Conservation (phyloP, 2,113 vertebrate genomes). For the Cynoglossus semilaevis region DNA sequence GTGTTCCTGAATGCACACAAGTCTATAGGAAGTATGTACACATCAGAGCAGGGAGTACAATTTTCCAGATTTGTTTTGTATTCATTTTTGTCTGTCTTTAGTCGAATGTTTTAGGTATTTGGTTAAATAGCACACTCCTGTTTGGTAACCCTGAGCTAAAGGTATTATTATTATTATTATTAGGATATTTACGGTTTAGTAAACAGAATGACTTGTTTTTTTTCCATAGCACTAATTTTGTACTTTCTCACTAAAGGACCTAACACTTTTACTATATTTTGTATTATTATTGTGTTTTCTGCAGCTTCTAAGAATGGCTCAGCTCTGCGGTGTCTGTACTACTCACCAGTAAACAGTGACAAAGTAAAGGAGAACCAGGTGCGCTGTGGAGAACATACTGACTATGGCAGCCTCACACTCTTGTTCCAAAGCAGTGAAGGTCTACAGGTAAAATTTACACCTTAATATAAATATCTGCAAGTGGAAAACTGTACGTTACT, state of each 20-base stretch:
- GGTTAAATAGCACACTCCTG: too few species aligned
- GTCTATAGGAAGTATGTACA: constrained; percentile 66
- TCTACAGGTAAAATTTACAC: constrained; percentile 64
- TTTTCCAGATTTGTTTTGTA: too few species aligned
- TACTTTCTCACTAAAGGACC: too few species aligned
- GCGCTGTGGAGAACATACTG: constrained; percentile 76
- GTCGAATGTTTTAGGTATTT: too few species aligned
- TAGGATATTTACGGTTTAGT: too few species aligned
- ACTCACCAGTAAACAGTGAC: constrained; percentile 58
- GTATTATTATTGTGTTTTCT: constrained; percentile 5
- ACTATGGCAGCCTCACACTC: constrained; percentile 77
- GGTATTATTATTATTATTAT: too few species aligned
- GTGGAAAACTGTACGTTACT: too few species aligned
- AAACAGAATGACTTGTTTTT: too few species aligned
- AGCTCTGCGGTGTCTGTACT: constrained; percentile 71
- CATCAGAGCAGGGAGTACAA: background rate
- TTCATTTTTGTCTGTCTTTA: background rate
- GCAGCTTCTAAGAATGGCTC: constrained; percentile 57
- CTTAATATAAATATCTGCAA: too few species aligned
- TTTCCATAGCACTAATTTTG: too few species aligned
- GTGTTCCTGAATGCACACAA: constrained; percentile 66
- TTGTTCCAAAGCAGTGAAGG: constrained; percentile 70
- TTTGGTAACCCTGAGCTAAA: too few species aligned
- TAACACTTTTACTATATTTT: too few species aligned
- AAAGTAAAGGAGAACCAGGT: constrained; percentile 66